A percentile compares a stretch with the other conserved stretches of the same genome.
Evolutionary conservation across 2,888 invertebrate genomes (phyloP).

Genomic region (Carterocephalus palaemon): DNA sequence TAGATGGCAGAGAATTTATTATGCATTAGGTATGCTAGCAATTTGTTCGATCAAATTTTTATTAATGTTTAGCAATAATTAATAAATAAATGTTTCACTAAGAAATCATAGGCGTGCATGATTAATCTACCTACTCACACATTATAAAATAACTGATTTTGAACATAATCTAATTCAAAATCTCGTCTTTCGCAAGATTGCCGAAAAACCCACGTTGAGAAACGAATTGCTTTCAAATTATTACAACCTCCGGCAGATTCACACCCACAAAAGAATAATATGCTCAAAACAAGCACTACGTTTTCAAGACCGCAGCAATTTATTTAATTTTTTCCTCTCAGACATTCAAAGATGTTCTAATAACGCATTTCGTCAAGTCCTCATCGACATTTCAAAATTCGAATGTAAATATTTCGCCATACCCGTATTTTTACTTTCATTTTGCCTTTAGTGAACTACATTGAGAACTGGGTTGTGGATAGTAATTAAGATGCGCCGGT

Average conservation of each 20-base stretch:
- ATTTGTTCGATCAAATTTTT: too few relatives aligned
- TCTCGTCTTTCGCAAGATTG: slow-evolving; percentile 3
- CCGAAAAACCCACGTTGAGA: slow-evolving; percentile 4
- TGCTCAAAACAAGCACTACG: neutral
- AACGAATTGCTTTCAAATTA: slow-evolving; percentile 12
- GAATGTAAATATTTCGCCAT: slow-evolving; percentile 15
- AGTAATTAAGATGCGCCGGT: slow-evolving; percentile 7
- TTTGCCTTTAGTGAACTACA: neutral
- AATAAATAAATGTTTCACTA: too few relatives aligned
- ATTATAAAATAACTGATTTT: neutral
- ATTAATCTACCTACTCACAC: neutral
- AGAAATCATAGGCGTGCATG: too few relatives aligned
- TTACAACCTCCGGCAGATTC: slow-evolving; percentile 1
- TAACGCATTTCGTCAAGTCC: slow-evolving; percentile 7
- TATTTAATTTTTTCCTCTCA: slow-evolving; percentile 6
- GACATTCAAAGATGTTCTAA: slow-evolving; percentile 4
- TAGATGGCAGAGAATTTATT: too few relatives aligned
- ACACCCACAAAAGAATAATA: neutral
- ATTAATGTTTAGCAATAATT: too few relatives aligned
- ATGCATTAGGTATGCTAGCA: too few relatives aligned
- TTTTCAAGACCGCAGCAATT: slow-evolving; percentile 4
- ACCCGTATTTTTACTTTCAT: slow-evolving; percentile 12
- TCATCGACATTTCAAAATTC: slow-evolving; percentile 7
- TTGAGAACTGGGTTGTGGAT: slow-evolving; percentile 1
- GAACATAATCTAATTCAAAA: neutral